phyloP scores from a whole-genome alignment of 2,113 vertebrate genomes.

The Fregata magnificens region DNA sequence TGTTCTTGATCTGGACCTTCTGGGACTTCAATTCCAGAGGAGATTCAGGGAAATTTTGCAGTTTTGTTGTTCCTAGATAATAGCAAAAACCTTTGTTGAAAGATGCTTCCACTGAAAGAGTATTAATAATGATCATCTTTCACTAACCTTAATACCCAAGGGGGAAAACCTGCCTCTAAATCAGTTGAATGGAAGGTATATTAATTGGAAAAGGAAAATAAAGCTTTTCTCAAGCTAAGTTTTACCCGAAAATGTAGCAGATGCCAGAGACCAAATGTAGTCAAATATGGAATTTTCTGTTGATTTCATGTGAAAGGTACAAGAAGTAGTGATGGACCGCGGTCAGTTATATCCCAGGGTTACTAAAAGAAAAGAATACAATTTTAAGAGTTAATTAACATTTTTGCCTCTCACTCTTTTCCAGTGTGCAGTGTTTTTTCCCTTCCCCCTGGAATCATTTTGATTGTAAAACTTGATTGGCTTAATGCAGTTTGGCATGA shows the following conservation, averaged over 20 bases:
- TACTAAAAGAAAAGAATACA: not conserved
- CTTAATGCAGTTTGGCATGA: not conserved
- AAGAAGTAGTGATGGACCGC: not conserved
- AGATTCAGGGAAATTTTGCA: not conserved
- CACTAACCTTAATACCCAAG: not conserved
- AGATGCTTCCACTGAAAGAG: not conserved
- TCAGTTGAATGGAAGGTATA: not conserved
- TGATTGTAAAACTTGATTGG: not conserved
- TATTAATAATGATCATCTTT: not conserved
- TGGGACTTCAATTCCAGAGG: not conserved
- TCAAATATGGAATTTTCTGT: not conserved
- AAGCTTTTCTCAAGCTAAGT: not conserved
- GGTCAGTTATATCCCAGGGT: not conserved
- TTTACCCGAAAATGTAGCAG: not conserved
- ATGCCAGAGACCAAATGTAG: not conserved
- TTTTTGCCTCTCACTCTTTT: not conserved
- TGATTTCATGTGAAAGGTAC: not conserved
- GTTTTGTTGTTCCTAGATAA: not conserved
- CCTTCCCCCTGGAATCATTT: not conserved
- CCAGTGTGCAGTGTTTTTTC: not conserved
- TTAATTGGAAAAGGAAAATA: not conserved
- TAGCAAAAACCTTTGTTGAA: not conserved
- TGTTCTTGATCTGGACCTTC: not conserved
- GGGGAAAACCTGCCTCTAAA: not conserved
- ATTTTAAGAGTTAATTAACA: not conserved